Percentiles rank a stretch among this genome's conserved stretches.
These are phyloP conservation scores for Oncorhynchus gorbuscha DNA, from an alignment of 2,113 vertebrate genomes.

Conservation along the genomic window DNA sequence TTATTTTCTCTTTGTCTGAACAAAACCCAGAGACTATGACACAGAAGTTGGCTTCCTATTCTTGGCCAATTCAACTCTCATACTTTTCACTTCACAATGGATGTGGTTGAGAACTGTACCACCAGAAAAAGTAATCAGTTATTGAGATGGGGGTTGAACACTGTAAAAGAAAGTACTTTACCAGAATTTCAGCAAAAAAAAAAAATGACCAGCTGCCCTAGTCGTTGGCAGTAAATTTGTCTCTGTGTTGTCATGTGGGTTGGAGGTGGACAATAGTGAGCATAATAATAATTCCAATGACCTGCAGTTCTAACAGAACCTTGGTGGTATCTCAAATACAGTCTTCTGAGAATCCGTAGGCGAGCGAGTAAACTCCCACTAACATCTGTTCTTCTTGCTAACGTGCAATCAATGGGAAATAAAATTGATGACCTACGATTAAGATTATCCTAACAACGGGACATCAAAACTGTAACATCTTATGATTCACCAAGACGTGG, in stretches of 20 bases:
- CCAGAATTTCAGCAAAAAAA: neutral
- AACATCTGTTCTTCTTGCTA: no score
- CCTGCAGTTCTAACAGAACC: neutral
- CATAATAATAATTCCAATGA: neutral
- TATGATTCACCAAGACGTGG: no score
- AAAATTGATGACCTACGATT: no score
- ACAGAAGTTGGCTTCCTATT: neutral
- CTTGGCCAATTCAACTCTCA: conserved; percentile 3
- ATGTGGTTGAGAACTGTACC: conserved; percentile 20
- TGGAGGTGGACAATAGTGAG: no score
- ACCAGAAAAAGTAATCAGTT: conserved; percentile 2
- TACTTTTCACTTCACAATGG: conserved; percentile 8
- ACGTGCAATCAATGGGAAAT: no score
- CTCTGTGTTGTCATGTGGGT: neutral
- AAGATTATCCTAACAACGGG: no score
- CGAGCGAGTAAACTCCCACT: no score
- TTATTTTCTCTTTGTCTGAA: conserved; percentile 38
- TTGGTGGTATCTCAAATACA: neutral
- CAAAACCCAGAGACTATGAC: conserved; percentile 14
- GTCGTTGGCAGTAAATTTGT: neutral
- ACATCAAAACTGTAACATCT: no score
- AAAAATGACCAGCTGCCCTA: neutral
- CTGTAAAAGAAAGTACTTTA: neutral
- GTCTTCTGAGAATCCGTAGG: no score
- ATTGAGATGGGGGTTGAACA: neutral